Evolutionary conservation across 2,113 vertebrate species (phyloP).

Genomic region (Catharus minimus): DNA sequence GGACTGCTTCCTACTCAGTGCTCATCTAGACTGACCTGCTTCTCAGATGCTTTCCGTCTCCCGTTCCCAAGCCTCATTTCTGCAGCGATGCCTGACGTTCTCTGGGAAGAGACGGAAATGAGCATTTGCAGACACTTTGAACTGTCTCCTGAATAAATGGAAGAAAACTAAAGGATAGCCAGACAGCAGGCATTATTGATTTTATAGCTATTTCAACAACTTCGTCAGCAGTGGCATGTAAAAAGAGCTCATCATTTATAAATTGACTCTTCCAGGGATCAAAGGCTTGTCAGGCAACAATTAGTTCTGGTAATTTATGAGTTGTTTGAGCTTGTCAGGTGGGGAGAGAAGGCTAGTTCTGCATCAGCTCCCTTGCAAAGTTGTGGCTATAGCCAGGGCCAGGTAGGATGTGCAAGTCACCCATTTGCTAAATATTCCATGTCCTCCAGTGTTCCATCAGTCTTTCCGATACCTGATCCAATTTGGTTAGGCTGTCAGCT

Average conservation of each 20-base stretch:
- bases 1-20: not conserved
- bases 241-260: slow-evolving; percentile 28
- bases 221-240: not conserved
- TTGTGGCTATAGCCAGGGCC: not conserved
- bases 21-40: not conserved
- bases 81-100: not conserved
- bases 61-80: not conserved
- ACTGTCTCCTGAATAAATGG: slow-evolving; percentile 21
- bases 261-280: slow-evolving; percentile 24
- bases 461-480: not conserved
- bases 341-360: slow-evolving; percentile 42
- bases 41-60: not conserved
- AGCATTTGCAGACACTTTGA: slow-evolving; percentile 14
- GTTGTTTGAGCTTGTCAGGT: slow-evolving; percentile 40
- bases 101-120: not conserved
- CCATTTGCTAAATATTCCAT: not conserved
- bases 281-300: slow-evolving; percentile 16
- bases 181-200: not conserved
- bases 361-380: slow-evolving; percentile 26
- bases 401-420: not conserved
- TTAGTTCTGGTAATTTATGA: slow-evolving; percentile 43
- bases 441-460: not conserved
- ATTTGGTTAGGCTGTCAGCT: not conserved
- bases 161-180: not conserved
- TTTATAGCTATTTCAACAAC: not conserved